These are phyloP conservation scores for Apodemia duryi DNA, from an alignment of 2,888 invertebrate species.

Conservation along the genomic window DNA sequence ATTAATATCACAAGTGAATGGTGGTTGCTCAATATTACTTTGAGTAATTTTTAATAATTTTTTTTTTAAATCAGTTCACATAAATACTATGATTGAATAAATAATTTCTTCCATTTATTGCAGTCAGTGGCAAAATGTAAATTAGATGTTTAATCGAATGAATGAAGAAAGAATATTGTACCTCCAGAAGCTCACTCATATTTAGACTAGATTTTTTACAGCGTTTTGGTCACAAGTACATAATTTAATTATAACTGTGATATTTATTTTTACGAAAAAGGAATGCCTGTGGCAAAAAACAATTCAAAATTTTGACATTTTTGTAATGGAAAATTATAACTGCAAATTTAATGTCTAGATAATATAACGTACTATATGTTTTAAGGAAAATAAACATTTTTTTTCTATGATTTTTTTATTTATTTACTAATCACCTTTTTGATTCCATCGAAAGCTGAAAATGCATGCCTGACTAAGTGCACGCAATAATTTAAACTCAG, in stretches of 20 bases:
- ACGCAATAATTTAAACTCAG: no score
- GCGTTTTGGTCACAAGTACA: constrained; percentile 69
- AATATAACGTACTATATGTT: constrained; percentile 27
- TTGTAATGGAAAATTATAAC: constrained; percentile 34
- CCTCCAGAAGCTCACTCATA: constrained; percentile 48
- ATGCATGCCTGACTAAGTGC: no score
- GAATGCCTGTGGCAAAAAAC: constrained; percentile 66
- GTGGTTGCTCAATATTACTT: no score
- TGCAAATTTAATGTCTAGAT: constrained; percentile 33
- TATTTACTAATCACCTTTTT: no score
- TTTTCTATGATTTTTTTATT: constrained; percentile 31
- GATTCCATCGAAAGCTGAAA: no score
- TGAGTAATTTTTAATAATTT: no score
- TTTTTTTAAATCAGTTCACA: no score
- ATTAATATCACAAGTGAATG: no score
- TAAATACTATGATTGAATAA: constrained; percentile 23
- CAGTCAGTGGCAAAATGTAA: constrained; percentile 43
- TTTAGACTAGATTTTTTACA: constrained; percentile 47
- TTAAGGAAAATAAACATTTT: constrained; percentile 37
- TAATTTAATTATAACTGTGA: constrained; percentile 77
- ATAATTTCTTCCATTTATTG: constrained; percentile 26
- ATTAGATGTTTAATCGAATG: constrained; percentile 26
- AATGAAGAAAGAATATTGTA: constrained; percentile 25
- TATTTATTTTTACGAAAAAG: constrained; percentile 70
- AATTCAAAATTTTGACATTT: constrained; percentile 47